Evolutionary conservation across 2,888 invertebrate genomes (phyloP), one percentile per base, ranked within the genome.

Genomic region (Mythimna lalbum): DNA sequence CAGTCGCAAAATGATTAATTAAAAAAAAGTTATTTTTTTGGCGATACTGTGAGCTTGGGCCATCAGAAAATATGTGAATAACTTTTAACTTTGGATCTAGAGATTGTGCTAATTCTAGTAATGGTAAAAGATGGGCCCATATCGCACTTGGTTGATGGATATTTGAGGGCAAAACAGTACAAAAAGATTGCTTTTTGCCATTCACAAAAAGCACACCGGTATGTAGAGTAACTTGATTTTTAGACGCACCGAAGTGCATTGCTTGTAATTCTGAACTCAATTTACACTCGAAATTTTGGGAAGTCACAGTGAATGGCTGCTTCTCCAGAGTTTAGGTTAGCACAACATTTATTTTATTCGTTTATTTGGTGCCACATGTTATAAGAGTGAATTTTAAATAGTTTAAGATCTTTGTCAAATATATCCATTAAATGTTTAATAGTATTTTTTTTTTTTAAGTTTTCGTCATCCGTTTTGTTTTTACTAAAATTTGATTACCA

Each of bases 231-330:
- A 67, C 60, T 53, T 60, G 53, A 27, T 53, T 61, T 60, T 67
- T 67, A 53, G 53, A 67, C 5, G 67, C 67, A 53, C 67, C 60
- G 43, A 67, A 67, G n/a, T 67, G 67, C 60, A 61, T 61, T 2
- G 67, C 39, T 61, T 67, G 67, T 61, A 60, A 50, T 61, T 60
- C 66, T 17, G 57, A 49, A 59, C 50, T 59, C 6, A 49, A 50
- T 66, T 66, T 66, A 66, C 59, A 66, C 27, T 66, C 52, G 23
- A 21, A 66, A 66, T 66, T 66, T 66, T 67, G 52, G 27, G 66
- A 67, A 60, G 39, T 67, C 67, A 61, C 59, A 59, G 52, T 60
- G 60, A 53, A 67, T 67, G 36, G 60, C 60, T 67, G 60, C 57
- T 49, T 57, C 65, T 27, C 50, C 62, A 3, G 55, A 31, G 31